These are phyloP conservation scores for Trochalopteron elliotii DNA, from an alignment of 2,113 vertebrate genomes.

Conservation along the genomic window DNA sequence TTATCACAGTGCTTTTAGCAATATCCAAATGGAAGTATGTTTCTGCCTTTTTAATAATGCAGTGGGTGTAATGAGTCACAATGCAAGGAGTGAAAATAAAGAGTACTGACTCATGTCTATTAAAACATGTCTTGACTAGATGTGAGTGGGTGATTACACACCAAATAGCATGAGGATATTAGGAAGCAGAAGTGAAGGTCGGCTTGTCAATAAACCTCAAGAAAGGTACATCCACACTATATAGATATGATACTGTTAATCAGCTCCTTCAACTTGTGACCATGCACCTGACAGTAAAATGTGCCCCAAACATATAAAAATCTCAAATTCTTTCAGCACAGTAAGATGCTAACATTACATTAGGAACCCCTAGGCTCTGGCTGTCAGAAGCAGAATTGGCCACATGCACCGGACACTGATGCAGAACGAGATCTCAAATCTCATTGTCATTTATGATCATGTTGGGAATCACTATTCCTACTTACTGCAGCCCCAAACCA, in stretches of 20 bases:
- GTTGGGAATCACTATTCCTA: neutral
- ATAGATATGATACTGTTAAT: neutral
- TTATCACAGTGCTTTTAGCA: neutral
- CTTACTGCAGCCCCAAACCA: neutral
- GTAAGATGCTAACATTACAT: neutral
- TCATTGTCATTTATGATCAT: neutral
- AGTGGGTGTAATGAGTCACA: constrained; percentile 19
- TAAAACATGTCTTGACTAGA: constrained; percentile 24
- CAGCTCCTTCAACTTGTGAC: neutral
- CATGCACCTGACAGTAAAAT: neutral
- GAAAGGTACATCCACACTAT: neutral
- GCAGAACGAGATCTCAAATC: neutral
- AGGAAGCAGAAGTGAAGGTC: neutral
- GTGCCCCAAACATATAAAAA: neutral
- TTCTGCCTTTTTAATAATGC: neutral
- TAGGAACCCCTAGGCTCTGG: neutral
- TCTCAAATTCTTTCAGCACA: neutral
- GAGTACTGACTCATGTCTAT: neutral
- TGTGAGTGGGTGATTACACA: neutral
- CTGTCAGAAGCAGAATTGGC: neutral
- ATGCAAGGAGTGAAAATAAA: neutral
- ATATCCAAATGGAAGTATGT: neutral
- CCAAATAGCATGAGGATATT: neutral
- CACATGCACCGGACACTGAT: neutral
- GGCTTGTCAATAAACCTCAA: neutral